Evolutionary conservation across 1,140 invertebrate species (phyloP), one percentile per base, ranked within the genome.

Genomic region (Saccostrea echinata): DNA sequence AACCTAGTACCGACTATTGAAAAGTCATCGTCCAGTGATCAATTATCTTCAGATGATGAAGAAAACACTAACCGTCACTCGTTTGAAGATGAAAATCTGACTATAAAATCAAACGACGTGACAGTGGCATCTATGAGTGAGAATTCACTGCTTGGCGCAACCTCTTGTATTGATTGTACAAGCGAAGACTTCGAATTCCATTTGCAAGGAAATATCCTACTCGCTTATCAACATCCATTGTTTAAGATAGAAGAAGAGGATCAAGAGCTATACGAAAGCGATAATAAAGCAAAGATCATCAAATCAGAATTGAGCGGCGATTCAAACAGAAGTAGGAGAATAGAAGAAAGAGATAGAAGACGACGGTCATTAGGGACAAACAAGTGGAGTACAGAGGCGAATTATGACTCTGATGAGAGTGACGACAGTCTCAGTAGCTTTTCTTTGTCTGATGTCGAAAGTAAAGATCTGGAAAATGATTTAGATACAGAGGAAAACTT

Each of bases 341-440:
- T 16, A 16, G 16, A 76, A 33, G 68, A 16, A 30, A 16, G 3
- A 27, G 27, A 12, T 33, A 11, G 68, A 33, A 76, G 68, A 33
- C 68, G 68, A 33, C 24, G 30, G 27, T 11, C 27, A 30, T 16
- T 33, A 76, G 30, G 30, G 9, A 6, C 2, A 24, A 76, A 18
- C 55, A 61, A 33, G 16, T 76, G 68, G 68, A 76, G 68, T 13
- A 76, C 68, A 2, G 68, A 76, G 68, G 68, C 68, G 3, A 76
- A 76, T 16, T 76, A 76, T 76, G 68, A 33, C 30, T 76, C 68
- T 3, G 68, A 18, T 16, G 68, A 76, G 68, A 76, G 68, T 27
- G 4, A 27, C 27, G 64, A 30, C 27, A n/a, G 53, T 11, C 18
- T 55, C 11, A 55, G 53, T n/a, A 61, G 68, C 18, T 30, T 27